These are phyloP conservation scores for Myiothlypis chrysogaster DNA, from an alignment of 2,797 vertebrate genomes.

Conservation along the genomic window DNA sequence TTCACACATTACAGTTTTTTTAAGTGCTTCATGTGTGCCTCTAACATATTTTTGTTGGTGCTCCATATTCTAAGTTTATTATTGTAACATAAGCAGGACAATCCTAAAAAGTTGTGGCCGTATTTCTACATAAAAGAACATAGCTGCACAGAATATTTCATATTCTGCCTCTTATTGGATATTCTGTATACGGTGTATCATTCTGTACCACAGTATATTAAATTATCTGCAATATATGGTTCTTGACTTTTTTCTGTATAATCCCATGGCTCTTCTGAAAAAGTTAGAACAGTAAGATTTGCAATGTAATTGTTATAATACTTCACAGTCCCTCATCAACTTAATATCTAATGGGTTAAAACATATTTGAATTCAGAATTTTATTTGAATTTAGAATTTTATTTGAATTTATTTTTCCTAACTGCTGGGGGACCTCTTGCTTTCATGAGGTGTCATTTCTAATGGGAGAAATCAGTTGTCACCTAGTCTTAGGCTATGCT, in stretches of 20 bases:
- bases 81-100: not conserved
- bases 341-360: not conserved
- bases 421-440: not conserved
- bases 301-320: not conserved
- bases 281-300: not conserved
- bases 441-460: not conserved
- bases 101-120: not conserved
- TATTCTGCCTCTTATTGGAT: not conserved
- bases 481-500: not conserved
- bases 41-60: not conserved
- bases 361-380: not conserved
- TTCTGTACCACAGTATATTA: not conserved
- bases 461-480: not conserved
- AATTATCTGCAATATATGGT: not conserved
- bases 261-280: fast-evolving
- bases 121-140: not conserved
- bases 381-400: not conserved
- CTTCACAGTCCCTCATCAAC: not conserved
- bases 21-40: not conserved
- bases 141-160: not conserved
- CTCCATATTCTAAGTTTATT: not conserved
- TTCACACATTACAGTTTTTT: not conserved
- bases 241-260: not conserved
- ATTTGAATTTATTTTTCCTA: not conserved
- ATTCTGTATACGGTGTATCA: not conserved